Percentiles rank a stretch among this genome's conserved stretches.
Evolutionary conservation across 1,140 invertebrate species (phyloP).

Genomic region (Drosophila sechellia): DNA sequence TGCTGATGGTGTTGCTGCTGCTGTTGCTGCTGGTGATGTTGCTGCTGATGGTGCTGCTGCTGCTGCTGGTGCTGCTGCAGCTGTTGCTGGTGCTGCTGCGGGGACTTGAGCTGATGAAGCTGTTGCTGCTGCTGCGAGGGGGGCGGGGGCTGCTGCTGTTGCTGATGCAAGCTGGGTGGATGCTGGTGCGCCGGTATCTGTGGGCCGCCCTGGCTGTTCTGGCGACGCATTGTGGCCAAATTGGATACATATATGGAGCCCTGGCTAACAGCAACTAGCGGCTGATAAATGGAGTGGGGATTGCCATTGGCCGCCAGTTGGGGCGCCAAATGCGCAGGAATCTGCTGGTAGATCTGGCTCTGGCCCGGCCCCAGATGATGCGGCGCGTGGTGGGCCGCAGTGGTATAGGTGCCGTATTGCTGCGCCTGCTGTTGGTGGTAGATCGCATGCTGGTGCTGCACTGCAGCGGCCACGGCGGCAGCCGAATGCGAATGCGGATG

Average conservation of each 20-base stretch:
- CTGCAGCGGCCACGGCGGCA: slow-evolving; percentile 75
- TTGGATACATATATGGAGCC: slow-evolving; percentile 82
- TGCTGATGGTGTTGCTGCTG: slow-evolving; percentile 50
- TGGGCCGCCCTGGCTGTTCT: slow-evolving; percentile 75
- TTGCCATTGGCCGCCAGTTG: slow-evolving; percentile 73
- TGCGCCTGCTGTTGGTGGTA: slow-evolving; percentile 79
- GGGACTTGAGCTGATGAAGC: slow-evolving; percentile 72
- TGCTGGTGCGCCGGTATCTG: slow-evolving; percentile 77
- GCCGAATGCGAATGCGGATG: slow-evolving; percentile 82
- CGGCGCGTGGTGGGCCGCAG: slow-evolving; percentile 74
- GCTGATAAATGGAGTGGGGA: slow-evolving; percentile 83
- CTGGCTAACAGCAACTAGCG: slow-evolving; percentile 78
- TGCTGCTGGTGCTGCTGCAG: slow-evolving; percentile 25
- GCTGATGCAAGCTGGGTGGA: slow-evolving; percentile 43
- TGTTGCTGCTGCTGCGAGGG: slow-evolving; percentile 65
- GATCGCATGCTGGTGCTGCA: slow-evolving; percentile 82
- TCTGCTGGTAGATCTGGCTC: slow-evolving; percentile 83
- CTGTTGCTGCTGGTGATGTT: slow-evolving; percentile 32
- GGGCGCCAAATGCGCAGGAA: slow-evolving; percentile 72
- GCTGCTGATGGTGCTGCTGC: slow-evolving; percentile 29
- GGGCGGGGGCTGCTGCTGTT: slow-evolving; percentile 56
- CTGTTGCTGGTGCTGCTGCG: slow-evolving; percentile 58
- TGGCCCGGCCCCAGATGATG: slow-evolving; percentile 75
- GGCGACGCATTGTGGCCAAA: slow-evolving; percentile 79
- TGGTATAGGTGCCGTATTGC: slow-evolving; percentile 78